Percentiles rank a stretch among this genome's conserved stretches.
Conservation (phyloP, 1,140 invertebrate species). For the Platyscapa corneri region DNA sequence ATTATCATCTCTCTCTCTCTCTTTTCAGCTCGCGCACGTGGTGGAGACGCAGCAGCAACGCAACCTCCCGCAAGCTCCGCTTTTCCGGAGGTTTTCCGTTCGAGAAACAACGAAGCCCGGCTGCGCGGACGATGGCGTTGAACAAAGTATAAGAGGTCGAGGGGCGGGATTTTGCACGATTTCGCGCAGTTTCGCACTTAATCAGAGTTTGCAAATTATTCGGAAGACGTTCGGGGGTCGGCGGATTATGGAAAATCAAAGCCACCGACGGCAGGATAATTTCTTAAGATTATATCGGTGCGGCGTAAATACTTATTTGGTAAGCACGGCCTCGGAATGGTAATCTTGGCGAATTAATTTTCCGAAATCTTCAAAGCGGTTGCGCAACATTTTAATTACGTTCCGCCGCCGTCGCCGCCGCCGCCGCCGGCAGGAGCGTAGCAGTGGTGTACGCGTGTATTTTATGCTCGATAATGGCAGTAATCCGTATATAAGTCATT, state of each 20-base stretch:
- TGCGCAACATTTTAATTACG: conserved; percentile 1
- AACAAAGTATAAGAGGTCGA: not conserved
- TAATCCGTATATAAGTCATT: conserved; percentile 37
- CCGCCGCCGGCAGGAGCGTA: not conserved
- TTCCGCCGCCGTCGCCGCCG: not conserved
- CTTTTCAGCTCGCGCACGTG: no score
- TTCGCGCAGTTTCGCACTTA: not conserved
- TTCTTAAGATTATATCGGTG: conserved; percentile 2
- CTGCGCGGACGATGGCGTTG: not conserved
- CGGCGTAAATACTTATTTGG: not conserved
- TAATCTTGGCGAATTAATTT: conserved; percentile 42
- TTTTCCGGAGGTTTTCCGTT: not conserved
- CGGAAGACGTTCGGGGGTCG: not conserved
- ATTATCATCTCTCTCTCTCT: no score
- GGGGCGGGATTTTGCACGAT: no score
- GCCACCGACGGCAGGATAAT: not conserved
- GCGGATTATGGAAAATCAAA: conserved; percentile 21
- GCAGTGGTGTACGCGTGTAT: not conserved
- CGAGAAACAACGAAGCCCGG: not conserved
- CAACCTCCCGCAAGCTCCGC: no score
- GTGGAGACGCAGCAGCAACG: no score
- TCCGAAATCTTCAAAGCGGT: conserved; percentile 1
- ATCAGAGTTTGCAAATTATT: not conserved
- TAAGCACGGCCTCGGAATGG: conserved; percentile 6
- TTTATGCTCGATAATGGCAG: not conserved